Conservation (phyloP, 64 coral and sea anemone genomes). For the Stylophora pistillata region DNA sequence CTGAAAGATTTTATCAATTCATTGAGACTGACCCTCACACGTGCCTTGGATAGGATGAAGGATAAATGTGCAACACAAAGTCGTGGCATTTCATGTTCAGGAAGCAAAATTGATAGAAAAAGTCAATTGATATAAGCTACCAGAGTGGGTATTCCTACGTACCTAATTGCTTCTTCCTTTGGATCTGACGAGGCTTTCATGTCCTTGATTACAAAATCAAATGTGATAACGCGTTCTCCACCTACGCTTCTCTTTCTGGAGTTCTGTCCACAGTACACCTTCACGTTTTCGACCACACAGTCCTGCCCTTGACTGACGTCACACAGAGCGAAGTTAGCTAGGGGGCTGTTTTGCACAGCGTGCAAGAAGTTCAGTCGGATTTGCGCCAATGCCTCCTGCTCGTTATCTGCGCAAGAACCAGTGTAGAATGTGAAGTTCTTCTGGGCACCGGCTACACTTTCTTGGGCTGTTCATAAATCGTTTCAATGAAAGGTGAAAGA, state of each 20-base stretch:
- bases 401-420: slow-evolving; percentile 58
- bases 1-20: too few species aligned
- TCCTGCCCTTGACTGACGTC: slow-evolving; percentile 59
- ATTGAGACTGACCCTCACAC: too few species aligned
- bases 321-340: slow-evolving; percentile 74
- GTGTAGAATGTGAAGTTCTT: slow-evolving; percentile 95
- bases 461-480: slow-evolving; percentile 42
- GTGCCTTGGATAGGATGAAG: too few species aligned
- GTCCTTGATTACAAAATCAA: slow-evolving; percentile 83
- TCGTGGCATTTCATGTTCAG: too few species aligned
- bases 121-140: too few species aligned
- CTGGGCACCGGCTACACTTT: slow-evolving; percentile 55
- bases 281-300: slow-evolving; percentile 79
- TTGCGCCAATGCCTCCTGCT: slow-evolving; percentile 59
- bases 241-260: slow-evolving; percentile 36
- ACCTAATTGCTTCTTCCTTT: slow-evolving; percentile 54
- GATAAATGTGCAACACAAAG: too few species aligned
- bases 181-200: slow-evolving; percentile 63
- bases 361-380: slow-evolving; percentile 81
- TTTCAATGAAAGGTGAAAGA: too few species aligned
- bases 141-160: neutral
- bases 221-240: slow-evolving; percentile 71
- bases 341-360: slow-evolving; percentile 74
- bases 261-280: slow-evolving; percentile 77
- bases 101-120: too few species aligned